Conservation (phyloP, 2,797 vertebrate genomes). For the Lophotriccus pileatus region DNA sequence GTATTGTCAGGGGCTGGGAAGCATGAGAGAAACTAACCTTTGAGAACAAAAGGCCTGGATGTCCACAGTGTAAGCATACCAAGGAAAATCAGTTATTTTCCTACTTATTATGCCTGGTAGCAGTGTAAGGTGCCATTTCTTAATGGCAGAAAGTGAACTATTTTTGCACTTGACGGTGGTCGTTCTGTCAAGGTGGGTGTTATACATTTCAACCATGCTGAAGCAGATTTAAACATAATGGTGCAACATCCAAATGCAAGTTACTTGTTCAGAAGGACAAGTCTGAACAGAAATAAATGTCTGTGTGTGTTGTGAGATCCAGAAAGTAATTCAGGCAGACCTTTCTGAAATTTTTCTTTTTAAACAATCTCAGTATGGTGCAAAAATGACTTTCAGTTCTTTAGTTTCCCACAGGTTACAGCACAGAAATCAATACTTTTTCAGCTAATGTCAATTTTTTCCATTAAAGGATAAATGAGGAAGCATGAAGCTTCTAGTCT, state of each 20-base stretch:
- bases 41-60: not conserved
- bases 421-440: slow-evolving; percentile 21
- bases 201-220: not conserved
- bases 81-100: not conserved
- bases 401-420: not conserved
- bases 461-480: not conserved
- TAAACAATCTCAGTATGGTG: not conserved
- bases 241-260: not conserved
- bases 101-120: not conserved
- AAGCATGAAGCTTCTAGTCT: not conserved
- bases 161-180: not conserved
- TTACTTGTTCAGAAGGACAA: not conserved
- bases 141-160: not conserved
- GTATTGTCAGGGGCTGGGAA: not conserved
- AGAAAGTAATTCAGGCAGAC: not conserved
- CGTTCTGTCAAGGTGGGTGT: not conserved
- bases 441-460: not conserved
- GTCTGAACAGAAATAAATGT: not conserved
- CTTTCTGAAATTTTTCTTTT: not conserved
- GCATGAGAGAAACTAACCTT: not conserved
- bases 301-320: not conserved
- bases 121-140: not conserved
- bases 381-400: not conserved
- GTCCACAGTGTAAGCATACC: not conserved
- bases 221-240: not conserved